phyloP scores from a whole-genome alignment of 2,113 vertebrate species.

The Nycticorax nycticorax region DNA sequence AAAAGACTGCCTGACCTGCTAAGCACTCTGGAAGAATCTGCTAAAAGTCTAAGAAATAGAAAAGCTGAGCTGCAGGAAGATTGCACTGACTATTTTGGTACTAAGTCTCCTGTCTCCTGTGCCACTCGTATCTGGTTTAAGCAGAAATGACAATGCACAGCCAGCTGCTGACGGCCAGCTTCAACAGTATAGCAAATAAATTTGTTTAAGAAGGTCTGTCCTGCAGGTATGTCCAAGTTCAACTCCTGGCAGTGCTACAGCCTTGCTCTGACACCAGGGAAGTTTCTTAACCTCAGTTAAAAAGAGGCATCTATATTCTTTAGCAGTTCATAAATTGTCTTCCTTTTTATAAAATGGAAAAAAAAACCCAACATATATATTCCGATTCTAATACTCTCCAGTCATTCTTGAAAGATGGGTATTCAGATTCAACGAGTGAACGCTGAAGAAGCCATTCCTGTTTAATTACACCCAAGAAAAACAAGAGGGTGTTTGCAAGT shows the following conservation, averaged over 20 bases:
- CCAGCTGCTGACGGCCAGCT: background rate
- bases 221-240: background rate
- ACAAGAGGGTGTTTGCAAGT: background rate
- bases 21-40: background rate
- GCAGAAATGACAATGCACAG: background rate
- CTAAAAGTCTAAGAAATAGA: background rate
- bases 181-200: background rate
- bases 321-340: background rate
- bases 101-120: background rate
- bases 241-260: background rate
- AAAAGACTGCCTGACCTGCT: background rate
- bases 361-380: fast-evolving
- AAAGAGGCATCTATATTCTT: background rate
- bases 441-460: background rate
- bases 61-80: background rate
- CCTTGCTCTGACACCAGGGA: background rate
- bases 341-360: background rate
- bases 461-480: background rate
- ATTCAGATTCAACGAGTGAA: background rate
- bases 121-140: background rate
- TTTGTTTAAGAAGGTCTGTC: background rate
- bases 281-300: background rate
- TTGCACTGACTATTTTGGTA: background rate
- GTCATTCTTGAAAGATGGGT: background rate
- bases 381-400: background rate